Evolutionary conservation across 1,140 invertebrate genomes (phyloP).

Genomic region (Ctenoplectra terminalis): DNA sequence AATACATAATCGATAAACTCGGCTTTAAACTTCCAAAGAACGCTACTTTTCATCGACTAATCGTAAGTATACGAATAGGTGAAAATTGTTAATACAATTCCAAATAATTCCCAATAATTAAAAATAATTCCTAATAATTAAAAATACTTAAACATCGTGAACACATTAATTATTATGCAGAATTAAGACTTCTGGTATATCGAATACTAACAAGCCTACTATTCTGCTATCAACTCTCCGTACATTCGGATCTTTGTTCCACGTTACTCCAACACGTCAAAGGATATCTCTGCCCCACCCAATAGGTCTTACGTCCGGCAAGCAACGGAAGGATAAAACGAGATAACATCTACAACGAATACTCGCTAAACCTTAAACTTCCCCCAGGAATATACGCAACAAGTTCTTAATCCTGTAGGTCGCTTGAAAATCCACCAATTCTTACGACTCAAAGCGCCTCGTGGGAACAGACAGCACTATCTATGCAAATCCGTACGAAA

Average conservation of each 20-base stretch:
- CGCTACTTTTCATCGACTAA: too few relatives aligned
- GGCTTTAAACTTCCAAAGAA: too few relatives aligned
- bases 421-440: neutral
- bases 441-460: neutral
- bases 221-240: neutral
- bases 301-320: neutral
- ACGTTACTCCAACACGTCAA: neutral
- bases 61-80: too few relatives aligned
- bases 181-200: too few relatives aligned
- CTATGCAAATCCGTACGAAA: slow-evolving; percentile 25
- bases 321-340: neutral
- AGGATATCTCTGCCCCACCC: neutral
- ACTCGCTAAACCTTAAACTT: neutral
- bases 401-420: neutral
- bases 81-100: too few relatives aligned
- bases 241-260: neutral
- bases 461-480: neutral
- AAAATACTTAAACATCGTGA: too few relatives aligned
- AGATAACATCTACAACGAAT: neutral
- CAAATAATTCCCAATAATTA: too few relatives aligned
- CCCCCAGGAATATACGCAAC: neutral
- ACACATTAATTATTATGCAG: neutral
- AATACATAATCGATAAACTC: too few relatives aligned
- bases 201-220: too few relatives aligned
- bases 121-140: too few relatives aligned